Evolutionary conservation across 2,888 invertebrate species (phyloP), one percentile per base, ranked within the genome.

Genomic region (Cosmia trapezina): DNA sequence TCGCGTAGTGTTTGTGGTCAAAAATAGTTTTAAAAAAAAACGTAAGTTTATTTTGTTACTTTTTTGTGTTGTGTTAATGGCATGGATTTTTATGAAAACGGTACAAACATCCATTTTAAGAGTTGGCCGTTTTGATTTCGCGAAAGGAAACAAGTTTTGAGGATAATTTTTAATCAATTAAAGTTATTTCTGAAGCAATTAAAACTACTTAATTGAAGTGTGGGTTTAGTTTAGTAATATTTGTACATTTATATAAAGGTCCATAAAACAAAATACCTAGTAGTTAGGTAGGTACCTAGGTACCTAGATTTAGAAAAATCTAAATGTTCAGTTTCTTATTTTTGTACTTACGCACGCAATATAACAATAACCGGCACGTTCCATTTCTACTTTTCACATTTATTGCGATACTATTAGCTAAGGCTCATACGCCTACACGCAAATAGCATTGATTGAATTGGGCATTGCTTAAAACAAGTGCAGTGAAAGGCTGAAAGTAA

Each of bases 21-120:
- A 87, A 87, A 87, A 54, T 79, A 83, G 70, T 80, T 83, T 1
- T n/a, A 66, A 77, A 78, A 85, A 51, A 84, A 88, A 88, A 89
- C 83, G 92, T 93, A 90, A 93, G 92, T 93, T 84, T 81, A 81
- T 78, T 70, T 64, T 47, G 14, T 37, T 41, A 61, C 14, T 37
- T 75, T 57, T 73, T 62, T 56, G 66, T 70, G 59, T 11, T 37
- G 53, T 72, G 71, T 49, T 19, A 7, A 12, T 59, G 14, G 22
- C 54, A 54, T 54, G 37, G n/a, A 12, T 57, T 73, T 28, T 56
- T 28, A 47, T 41, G 4, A 28, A 47, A 70, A 43, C 17, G 19
- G 11, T 47, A 22, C 14, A 5, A 5, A 11, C 57, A 33, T 7
- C 2, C 14, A 19, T 17, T 56, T 56, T 56, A n/a, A 14, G 8